Evolutionary conservation across 1,140 invertebrate genomes (phyloP), one percentile per base, ranked within the genome.

Genomic region (Panagrolaimus sp.): DNA sequence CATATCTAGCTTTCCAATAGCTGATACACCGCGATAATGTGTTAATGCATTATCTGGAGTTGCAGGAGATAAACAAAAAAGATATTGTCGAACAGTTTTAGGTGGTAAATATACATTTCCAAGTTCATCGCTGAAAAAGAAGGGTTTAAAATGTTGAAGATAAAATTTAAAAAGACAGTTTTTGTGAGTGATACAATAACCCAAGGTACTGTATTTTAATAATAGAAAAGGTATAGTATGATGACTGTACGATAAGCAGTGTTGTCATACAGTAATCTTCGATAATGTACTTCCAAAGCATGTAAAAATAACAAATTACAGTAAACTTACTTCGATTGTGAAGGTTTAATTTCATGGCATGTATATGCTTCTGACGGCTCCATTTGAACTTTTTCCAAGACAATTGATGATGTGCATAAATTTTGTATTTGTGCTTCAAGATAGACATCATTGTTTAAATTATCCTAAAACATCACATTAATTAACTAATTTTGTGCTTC

Each of bases 381-480:
- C 61, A 97, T 85, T 44, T 89, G 88, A 5, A 96, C 92, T 86
- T 90, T 91, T 84, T 96, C 92, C 75, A 96, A 87, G 79, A 90
- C 92, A 78, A 97, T 92, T 23, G 92, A 89, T 1, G 89, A 88
- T 63, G 89, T 87, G 53, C 92, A 96, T 53, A 93, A 90, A 84
- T 97, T 97, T 84, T 96, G 91, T 68, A 97, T 91, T 85, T 96
- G 92, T 7, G 93, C 93, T 86, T 98, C 95, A 72, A 98, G 85
- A 84, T 92, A 97, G 7, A 97, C 91, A 87, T 98, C 93, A 87
- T 95, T 92, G 70, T 91, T 92, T 48, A 83, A 67, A 74, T 76
- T 80, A 74, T 82, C 81, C 79, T 82, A 71, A 66, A 74, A 72
- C 67, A 69, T 31, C n/a, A n/a, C n/a, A n/a, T 27, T 48, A 53